Base-by-base conservation (phyloP, 2,888 invertebrate species). In the Myopa testacea region DNA sequence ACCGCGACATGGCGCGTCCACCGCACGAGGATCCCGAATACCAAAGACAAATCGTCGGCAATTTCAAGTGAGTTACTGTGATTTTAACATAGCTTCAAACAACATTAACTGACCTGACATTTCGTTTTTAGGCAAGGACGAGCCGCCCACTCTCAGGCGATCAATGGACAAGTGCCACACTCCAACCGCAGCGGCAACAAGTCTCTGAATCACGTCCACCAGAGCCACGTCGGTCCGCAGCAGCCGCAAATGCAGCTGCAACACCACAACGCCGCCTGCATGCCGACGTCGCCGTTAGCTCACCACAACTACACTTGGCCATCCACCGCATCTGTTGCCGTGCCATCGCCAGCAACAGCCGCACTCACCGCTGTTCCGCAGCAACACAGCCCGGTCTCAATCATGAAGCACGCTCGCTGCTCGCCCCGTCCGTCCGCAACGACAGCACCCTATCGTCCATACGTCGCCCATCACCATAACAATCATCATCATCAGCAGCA, bases 21-120 rank as follows among this genome's bases (percentile, higher is more conserved):
- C 96, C 96, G 69, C 96, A 96, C 90, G 97, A 97, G 91, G 96
- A 97, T 90, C 96, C 96, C 26, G 96, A 96, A 90, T 96, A 96
- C 90, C 96, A 96, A 90, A 93, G 95, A 84, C 94, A 95, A 88
- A 91, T 95, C 81, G 94, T 94, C 81, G 94, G 93, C 83, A 92
- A 91, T 82, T 93, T 92, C 87, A 93, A 92, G 92, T 92, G 86
- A 83, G 84, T 82, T 68, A 8, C 55, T 62, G n/a, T 7, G 40
- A 60, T 19, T 72, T 34, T 38, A 38, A 52, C 10, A 10, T 16
- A 55, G 45, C 6, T 52, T 4, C 40, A 26, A 10, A 26, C 69
- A 19, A 52, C 19, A 69, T 4, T 52, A 37, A 55, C 16, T 12
- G 52, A 12, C 16, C 4, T 14, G 34, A 37, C 8, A 3, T 71